phyloP scores from a whole-genome alignment of 2,888 invertebrate species.

The Xanthia icteritia region DNA sequence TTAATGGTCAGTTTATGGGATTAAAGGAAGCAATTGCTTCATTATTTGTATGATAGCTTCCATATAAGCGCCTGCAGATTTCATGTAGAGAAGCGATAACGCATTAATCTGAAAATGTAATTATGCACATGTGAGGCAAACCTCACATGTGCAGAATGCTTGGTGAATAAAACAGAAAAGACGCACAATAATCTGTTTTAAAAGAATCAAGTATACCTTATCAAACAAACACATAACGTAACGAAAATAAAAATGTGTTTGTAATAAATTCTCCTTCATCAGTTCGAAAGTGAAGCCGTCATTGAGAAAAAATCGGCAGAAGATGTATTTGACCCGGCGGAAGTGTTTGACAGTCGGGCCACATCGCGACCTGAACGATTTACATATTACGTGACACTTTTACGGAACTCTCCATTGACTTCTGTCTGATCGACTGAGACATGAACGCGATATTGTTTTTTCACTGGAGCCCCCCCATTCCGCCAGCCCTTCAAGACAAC shows the following conservation, averaged over 20 bases:
- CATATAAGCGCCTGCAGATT: background rate
- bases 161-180: background rate
- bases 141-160: no score
- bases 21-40: background rate
- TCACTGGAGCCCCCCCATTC: conserved; percentile 79
- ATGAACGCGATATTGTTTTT: conserved; percentile 88
- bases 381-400: conserved; percentile 90
- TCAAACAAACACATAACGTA: conserved; percentile 10
- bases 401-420: conserved; percentile 88
- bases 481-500: conserved; percentile 77
- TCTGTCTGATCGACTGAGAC: conserved; percentile 87
- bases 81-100: background rate
- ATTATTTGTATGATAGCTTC: background rate
- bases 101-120: background rate
- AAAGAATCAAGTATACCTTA: background rate
- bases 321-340: conserved; percentile 82
- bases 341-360: conserved; percentile 88
- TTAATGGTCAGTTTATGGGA: background rate
- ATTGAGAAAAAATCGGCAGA: conserved; percentile 83
- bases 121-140: background rate
- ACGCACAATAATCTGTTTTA: background rate
- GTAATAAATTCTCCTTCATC: conserved; percentile 74
- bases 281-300: conserved; percentile 82
- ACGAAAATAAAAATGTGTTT: conserved; percentile 67
- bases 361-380: conserved; percentile 89